Evolutionary conservation across 1,140 invertebrate genomes (phyloP), one percentile per base, ranked within the genome.

Genomic region (Xylocopa sonorina): DNA sequence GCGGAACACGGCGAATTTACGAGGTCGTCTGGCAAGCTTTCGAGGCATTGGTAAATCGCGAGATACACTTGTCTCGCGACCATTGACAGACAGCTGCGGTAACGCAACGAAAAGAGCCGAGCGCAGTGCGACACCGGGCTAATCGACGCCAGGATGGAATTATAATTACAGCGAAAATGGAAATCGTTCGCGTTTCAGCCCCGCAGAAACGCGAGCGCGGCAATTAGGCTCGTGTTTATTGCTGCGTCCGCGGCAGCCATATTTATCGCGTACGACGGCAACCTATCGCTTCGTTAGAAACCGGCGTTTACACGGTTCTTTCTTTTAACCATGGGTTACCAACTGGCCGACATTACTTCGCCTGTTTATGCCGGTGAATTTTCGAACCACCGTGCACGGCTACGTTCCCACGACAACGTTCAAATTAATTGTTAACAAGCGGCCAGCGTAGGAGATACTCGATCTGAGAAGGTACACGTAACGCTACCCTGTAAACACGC

Each of bases 191-290:
- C 12, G 46, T 64, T 29, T n/a, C n/a, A n/a, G 51, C 66, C 50
- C 50, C 48, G 38, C 46, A 12, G 46, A 41, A 76, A 84, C 21
- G 68, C 50, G 53, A 82, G 46, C 46, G 57, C 53, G 12, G 78
- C 62, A 84, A 84, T 84, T 84, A 84, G 78, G 21, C 48, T 58
- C 58, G 53, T 74, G 78, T 80, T 84, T 84, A 84, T 76, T 73
- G 69, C 68, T 63, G 29, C 50, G 34, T 69, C 38, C 71, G 57
- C 71, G 57, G 57, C 41, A 46, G 27, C 34, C 75, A 50, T 84
- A 80, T 84, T 84, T 84, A 84, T 84, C 48, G 29, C 69, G 29
- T 43, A 46, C 55, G 50, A 60, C 57, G 79, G 63, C 78, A 67
- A 69, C 46, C 53, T 78, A 74, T 83, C 48, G 77, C 60, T 72